These are phyloP conservation scores for Alsophila aescularia DNA, from an alignment of 2,888 invertebrate species.

Conservation along the genomic window DNA sequence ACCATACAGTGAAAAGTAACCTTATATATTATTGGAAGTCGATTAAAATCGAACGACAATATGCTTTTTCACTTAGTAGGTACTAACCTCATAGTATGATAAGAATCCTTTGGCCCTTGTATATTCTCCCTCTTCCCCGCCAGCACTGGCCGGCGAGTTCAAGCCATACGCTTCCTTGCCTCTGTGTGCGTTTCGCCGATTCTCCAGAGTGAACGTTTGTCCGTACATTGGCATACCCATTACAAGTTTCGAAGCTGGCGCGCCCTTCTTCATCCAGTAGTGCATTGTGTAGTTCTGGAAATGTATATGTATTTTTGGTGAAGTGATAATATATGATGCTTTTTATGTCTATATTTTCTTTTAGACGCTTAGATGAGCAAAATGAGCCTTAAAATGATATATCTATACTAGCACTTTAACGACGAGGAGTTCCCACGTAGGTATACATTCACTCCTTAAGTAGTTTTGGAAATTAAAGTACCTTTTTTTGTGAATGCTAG, in stretches of 20 bases:
- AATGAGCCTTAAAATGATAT: too few relatives aligned
- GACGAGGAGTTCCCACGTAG: too few relatives aligned
- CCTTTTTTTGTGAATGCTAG: too few relatives aligned
- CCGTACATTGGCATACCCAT: slow-evolving; percentile 97
- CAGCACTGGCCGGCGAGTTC: slow-evolving; percentile 90
- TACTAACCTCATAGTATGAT: slow-evolving; percentile 91
- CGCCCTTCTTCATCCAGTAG: slow-evolving; percentile 95
- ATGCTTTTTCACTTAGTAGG: too few relatives aligned
- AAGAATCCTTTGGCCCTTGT: slow-evolving; percentile 94
- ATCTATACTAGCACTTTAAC: too few relatives aligned
- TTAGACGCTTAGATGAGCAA: too few relatives aligned
- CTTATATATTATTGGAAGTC: too few relatives aligned
- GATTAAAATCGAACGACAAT: too few relatives aligned
- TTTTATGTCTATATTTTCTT: too few relatives aligned
- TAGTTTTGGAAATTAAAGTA: too few relatives aligned
- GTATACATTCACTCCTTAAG: too few relatives aligned
- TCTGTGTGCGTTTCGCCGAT: slow-evolving; percentile 34
- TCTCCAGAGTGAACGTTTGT: slow-evolving; percentile 88
- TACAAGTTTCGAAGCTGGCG: slow-evolving; percentile 91
- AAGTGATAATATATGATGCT: neutral
- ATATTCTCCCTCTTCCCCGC: slow-evolving; percentile 93
- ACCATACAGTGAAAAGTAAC: neutral
- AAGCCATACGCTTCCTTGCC: slow-evolving; percentile 86
- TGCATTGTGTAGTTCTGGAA: slow-evolving; percentile 92
- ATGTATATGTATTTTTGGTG: neutral